A percentile compares a stretch with the other conserved stretches of the same genome.
Conservation (phyloP, 2,797 vertebrate genomes). For the Pagetopsis macropterus region DNA sequence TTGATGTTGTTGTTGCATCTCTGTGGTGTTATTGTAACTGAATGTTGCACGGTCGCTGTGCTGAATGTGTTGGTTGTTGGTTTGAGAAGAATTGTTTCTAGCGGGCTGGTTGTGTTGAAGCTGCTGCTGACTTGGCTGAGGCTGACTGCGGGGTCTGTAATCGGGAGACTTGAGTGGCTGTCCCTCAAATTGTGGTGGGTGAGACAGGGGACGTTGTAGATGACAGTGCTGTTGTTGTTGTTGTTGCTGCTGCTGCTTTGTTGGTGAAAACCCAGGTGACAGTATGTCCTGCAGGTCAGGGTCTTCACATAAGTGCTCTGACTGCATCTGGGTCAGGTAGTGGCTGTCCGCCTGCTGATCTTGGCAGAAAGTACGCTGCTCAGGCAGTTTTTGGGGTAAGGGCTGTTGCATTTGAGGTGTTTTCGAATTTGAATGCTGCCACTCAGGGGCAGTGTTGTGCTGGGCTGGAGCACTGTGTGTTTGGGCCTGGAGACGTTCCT, state of each 20-base stretch:
- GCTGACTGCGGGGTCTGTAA: constrained; percentile 79
- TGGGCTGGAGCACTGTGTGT: constrained; percentile 73
- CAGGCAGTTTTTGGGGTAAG: constrained; percentile 72
- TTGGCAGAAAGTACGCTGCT: constrained; percentile 79
- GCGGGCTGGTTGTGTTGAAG: constrained; percentile 64
- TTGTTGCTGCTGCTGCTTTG: constrained; percentile 82
- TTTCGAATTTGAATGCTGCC: constrained; percentile 83
- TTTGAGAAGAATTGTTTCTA: constrained; percentile 71
- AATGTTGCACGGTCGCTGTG: constrained; percentile 75
- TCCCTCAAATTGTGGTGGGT: constrained; percentile 78
- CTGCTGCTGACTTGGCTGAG: constrained; percentile 74
- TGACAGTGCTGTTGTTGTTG: constrained; percentile 84
- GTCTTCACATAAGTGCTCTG: constrained; percentile 86
- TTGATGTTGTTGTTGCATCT: constrained; percentile 70
- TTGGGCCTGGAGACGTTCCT: constrained; percentile 79
- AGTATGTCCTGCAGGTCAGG: constrained; percentile 83
- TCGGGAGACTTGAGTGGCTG: constrained; percentile 81
- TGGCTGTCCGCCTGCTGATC: constrained; percentile 76
- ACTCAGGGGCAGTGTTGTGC: constrained; percentile 82
- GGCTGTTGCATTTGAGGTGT: constrained; percentile 71
- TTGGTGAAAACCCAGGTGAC: constrained; percentile 81
- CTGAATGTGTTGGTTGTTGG: constrained; percentile 68
- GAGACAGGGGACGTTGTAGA: constrained; percentile 76
- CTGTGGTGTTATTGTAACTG: constrained; percentile 73
- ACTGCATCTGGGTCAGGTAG: constrained; percentile 76